Evolutionary conservation across 1,140 invertebrate genomes (phyloP), one percentile per base, ranked within the genome.

Genomic region (Orchestia grillus): DNA sequence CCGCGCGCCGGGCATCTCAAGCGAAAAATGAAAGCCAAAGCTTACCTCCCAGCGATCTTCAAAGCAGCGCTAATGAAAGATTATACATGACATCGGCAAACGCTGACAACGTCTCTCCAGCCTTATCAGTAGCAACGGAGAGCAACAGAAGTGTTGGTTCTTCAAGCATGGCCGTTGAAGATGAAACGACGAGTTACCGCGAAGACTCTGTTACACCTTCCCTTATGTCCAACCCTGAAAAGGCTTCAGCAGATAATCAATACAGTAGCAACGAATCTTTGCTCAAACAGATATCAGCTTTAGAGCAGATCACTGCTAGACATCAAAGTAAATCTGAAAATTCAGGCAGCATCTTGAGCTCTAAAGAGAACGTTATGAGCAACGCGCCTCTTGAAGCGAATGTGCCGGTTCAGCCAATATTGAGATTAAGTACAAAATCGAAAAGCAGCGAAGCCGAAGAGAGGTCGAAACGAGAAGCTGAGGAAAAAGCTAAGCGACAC

Each of bases 221-320:
- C 40, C 40, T 94, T 28, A 40, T n/a, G 40, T 94, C 92, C 19
- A 94, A 94, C 40, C 36, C 41, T 94, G 92, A 94, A 40, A 94
- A 94, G 41, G 92, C 92, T 36, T 94, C 92, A 47, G 44, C 44
- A 44, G 88, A 94, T 45, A 94, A 94, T 45, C 43, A 94, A 44
- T 94, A 94, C 92, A 94, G 92, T 40, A 94, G 92, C 44, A 94
- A 94, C 40, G 92, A 94, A 40, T 94, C 92, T 45, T 44, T 94
- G 44, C 44, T 94, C 41, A 94, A 94, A 40, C 92, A 94, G 44
- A 94, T 94, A 45, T 94, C 92, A 3, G 92, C 92, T 44, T 36
- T 94, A n/a, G 92, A 94, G 44, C 92, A 94, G 40, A 94, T 94
- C 4, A 94, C 92, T 44, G 92, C 92, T 19, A 94, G 44, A 94